Conservation (phyloP, 1,140 invertebrate genomes). For the Periplaneta americana region DNA sequence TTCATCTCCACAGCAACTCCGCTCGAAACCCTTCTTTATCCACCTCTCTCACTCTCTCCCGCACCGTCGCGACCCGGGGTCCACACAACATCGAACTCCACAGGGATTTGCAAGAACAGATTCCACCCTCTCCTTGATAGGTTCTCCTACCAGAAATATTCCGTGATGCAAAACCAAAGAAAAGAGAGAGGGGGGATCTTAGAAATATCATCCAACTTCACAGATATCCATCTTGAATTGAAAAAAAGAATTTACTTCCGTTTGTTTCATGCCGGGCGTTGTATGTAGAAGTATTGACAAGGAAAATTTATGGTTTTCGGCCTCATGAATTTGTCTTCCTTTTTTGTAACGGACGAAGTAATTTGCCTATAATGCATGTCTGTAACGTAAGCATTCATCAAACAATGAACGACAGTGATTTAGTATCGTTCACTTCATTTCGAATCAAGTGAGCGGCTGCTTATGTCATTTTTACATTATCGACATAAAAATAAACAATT, state of each 20-base stretch:
- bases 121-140: background rate
- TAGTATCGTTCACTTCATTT: too few species aligned
- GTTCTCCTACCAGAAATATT: background rate
- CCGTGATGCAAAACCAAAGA: background rate
- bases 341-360: too few species aligned
- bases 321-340: too few species aligned
- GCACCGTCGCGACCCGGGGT: background rate
- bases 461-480: too few species aligned
- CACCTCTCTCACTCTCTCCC: background rate
- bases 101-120: background rate
- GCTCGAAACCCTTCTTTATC: background rate
- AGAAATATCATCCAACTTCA: background rate
- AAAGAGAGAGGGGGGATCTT: too few species aligned
- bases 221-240: background rate
- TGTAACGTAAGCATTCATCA: too few species aligned
- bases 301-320: background rate
- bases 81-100: background rate
- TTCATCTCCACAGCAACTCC: background rate
- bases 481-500: too few species aligned
- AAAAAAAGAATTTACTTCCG: background rate
- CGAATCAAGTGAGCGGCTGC: too few species aligned
- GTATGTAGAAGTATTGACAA: background rate
- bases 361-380: too few species aligned
- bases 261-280: background rate
- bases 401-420: too few species aligned